Conservation (phyloP, 2,113 vertebrate species). For the Sapajus apella region DNA sequence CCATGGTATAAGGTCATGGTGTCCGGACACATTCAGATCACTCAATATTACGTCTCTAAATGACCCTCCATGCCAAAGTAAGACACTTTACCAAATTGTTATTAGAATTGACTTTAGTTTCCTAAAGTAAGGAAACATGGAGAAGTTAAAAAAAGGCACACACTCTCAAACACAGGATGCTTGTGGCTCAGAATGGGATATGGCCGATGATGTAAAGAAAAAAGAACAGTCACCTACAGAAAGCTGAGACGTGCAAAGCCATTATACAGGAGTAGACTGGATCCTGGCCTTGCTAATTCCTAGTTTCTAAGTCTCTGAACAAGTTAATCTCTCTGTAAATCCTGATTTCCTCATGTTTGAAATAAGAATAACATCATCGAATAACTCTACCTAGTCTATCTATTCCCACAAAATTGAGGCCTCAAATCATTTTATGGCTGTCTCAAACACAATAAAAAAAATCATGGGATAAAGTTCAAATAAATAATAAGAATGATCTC, state of each 20-base stretch:
- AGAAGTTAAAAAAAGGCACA: background rate
- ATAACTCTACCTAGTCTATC: background rate
- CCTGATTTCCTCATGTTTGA: background rate
- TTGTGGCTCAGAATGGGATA: background rate
- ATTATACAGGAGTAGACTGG: background rate
- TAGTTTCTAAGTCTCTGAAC: background rate
- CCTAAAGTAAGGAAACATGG: background rate
- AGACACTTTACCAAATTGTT: background rate
- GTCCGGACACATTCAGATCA: background rate
- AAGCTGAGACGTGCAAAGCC: background rate
- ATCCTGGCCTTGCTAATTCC: background rate
- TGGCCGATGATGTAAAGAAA: background rate
- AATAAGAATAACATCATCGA: background rate
- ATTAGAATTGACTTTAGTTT: background rate
- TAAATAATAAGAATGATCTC: conserved; percentile 5
- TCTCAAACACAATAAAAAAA: background rate
- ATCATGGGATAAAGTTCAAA: background rate
- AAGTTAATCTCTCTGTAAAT: background rate
- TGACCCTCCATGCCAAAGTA: background rate
- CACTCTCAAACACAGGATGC: background rate
- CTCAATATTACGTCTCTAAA: background rate
- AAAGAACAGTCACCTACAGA: background rate
- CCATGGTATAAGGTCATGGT: background rate
- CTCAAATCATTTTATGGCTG: background rate
- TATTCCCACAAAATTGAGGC: background rate